Percentiles rank a stretch among this genome's conserved stretches.
These are phyloP conservation scores for Aegotheles bennettii DNA, from an alignment of 2,113 vertebrate genomes.

Conservation along the genomic window DNA sequence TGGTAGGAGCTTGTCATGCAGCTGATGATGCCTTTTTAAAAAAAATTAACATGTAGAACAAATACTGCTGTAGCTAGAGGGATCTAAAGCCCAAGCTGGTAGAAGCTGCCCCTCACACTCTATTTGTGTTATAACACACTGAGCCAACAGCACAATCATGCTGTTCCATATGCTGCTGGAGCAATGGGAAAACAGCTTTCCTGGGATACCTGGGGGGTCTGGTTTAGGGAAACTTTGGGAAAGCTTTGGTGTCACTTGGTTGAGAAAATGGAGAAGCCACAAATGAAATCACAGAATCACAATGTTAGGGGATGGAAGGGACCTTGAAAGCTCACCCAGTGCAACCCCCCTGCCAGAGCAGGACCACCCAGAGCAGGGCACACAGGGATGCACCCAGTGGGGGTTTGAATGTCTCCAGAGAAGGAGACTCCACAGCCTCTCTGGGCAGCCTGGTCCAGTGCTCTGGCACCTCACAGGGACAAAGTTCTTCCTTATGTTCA, in stretches of 20 bases:
- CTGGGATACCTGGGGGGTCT: background rate
- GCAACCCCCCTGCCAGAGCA: no score
- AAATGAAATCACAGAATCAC: no score
- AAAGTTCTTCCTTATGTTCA: no score
- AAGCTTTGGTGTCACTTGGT: background rate
- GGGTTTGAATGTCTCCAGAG: no score
- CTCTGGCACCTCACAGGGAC: no score
- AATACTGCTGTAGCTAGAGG: background rate
- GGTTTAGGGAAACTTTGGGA: background rate
- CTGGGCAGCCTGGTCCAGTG: no score
- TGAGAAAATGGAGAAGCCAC: background rate
- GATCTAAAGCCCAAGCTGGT: background rate
- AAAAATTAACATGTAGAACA: background rate
- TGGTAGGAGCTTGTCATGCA: background rate
- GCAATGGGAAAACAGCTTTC: background rate
- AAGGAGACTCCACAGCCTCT: no score
- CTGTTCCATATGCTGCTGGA: accelerated
- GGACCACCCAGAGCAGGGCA: no score
- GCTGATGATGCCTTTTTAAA: background rate
- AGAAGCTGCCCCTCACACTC: background rate
- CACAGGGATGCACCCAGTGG: no score
- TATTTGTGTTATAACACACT: background rate
- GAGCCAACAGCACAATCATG: accelerated
- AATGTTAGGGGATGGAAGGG: no score
- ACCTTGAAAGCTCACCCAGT: no score